Evolutionary conservation across 2,888 invertebrate species (phyloP), one percentile per base, ranked within the genome.

Genomic region (Tortrix viridana): DNA sequence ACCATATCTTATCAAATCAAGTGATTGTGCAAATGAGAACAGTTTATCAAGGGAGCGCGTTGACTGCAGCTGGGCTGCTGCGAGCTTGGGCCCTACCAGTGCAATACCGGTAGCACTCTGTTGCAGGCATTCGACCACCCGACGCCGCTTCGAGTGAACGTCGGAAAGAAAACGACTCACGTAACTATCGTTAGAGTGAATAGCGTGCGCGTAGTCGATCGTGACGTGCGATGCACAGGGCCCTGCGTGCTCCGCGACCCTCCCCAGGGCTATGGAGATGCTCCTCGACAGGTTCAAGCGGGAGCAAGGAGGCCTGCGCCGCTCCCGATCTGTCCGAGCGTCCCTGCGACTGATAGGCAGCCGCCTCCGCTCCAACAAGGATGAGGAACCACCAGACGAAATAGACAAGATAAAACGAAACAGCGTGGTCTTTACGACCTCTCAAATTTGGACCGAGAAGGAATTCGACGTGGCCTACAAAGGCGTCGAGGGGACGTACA

Each of bases 271-370:
- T 84, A 92, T 92, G 92, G 92, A 92, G 82, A 87, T 84, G 85
- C 85, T 92, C 84, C 83, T 91, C 83, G 92, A 92, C 72, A 89
- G 84, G 80, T 86, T 92, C 84, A 88, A 88, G 83, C 85, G 85
- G 80, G 91, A 91, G 82, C 89, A 89, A 79, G 88, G 88, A 77
- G 90, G 87, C 66, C 76, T 90, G 73, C 94, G 95, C 70, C 93
- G 95, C 71, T 93, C 95, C 70, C 93, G 94, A 82, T 95, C 95
- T 69, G 95, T 95, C 79, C 93, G 95, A 74, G 94, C 95, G 71
- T 95, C 95, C 71, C 86, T 96, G 71, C 93, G 95, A 70, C 84
- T 94, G 80, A 94, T 96, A 65, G 93, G 94, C 66, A 92, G 93
- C 74, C 94, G 94, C 80, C 93, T 94, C 88, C 92, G 93, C 72